Conservation (phyloP, 2,113 vertebrate species). For the Acrocephalus arundinaceus region DNA sequence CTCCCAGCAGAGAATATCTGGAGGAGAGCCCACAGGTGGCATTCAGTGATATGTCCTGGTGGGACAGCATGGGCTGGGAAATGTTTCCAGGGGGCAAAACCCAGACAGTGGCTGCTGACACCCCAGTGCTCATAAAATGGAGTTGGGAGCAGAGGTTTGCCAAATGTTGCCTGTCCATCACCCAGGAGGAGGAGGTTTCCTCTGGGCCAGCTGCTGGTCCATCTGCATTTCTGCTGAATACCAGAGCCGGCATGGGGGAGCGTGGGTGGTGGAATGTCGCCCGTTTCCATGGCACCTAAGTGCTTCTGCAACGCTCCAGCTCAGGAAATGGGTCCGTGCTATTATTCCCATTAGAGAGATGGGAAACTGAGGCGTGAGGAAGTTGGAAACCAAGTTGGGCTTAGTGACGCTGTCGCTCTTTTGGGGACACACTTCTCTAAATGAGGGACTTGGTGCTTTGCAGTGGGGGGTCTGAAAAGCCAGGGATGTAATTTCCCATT, state of each 20-base stretch:
- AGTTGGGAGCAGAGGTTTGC: not conserved
- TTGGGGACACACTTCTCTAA: fast-evolving
- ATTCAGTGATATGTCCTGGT: not conserved
- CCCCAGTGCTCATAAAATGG: fast-evolving
- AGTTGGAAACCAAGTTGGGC: not conserved
- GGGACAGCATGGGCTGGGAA: not conserved
- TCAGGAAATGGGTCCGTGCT: not conserved
- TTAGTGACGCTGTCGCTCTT: not conserved
- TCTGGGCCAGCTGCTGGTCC: not conserved
- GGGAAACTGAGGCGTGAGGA: constrained; percentile 11
- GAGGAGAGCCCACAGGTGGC: fast-evolving
- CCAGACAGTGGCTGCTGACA: not conserved
- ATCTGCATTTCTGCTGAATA: constrained; percentile 34
- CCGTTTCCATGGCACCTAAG: constrained; percentile 54
- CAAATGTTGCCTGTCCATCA: not conserved
- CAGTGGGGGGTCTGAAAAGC: not conserved
- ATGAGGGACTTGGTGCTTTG: not conserved
- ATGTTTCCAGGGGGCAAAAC: not conserved
- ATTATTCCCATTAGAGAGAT: constrained; percentile 18
- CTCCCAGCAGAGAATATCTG: not conserved
- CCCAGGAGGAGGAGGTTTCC: not conserved
- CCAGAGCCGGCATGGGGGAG: not conserved
- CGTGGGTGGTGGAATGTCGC: constrained; percentile 24
- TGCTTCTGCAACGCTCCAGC: not conserved
- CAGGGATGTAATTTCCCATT: not conserved